Evolutionary conservation across 2,888 invertebrate genomes (phyloP).

Genomic region (Bellardia bayeri): DNA sequence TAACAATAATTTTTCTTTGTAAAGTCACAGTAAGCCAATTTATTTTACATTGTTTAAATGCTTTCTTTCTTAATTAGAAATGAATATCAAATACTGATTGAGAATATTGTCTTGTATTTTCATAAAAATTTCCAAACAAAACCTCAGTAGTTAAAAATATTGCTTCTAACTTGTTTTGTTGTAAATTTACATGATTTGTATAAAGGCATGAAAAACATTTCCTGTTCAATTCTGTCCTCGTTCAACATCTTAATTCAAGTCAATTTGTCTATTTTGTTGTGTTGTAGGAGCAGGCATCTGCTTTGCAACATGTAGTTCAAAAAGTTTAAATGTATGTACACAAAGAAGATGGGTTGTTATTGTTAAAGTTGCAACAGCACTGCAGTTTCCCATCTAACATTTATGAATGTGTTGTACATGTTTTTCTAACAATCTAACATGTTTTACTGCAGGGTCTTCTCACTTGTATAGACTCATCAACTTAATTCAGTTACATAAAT

Average conservation of each 20-base stretch:
- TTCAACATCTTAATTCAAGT: constrained; percentile 44
- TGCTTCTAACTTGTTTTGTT: not conserved
- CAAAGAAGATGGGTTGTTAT: not conserved
- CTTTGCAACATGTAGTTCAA: not conserved
- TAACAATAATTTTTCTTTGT: no score
- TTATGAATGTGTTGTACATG: constrained; percentile 49
- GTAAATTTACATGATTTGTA: constrained; percentile 11
- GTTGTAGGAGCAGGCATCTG: not conserved
- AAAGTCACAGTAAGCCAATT: no score
- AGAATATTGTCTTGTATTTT: not conserved
- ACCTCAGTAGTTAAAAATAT: not conserved
- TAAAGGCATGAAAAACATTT: constrained; percentile 6
- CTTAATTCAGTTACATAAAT: constrained; percentile 33
- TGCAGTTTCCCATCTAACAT: constrained; percentile 49
- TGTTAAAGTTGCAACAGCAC: constrained; percentile 24
- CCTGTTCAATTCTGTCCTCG: constrained; percentile 35
- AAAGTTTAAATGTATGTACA: not conserved
- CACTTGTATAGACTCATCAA: constrained; percentile 23
- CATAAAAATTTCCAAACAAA: not conserved
- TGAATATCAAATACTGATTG: not conserved
- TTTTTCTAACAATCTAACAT: constrained; percentile 19
- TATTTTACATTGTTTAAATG: not conserved
- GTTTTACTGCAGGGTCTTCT: constrained; percentile 43
- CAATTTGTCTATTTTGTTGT: constrained; percentile 44
- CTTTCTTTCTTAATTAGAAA: not conserved